phyloP scores from a whole-genome alignment of 2,888 invertebrate species.

The Meiosimyza platycephala region DNA sequence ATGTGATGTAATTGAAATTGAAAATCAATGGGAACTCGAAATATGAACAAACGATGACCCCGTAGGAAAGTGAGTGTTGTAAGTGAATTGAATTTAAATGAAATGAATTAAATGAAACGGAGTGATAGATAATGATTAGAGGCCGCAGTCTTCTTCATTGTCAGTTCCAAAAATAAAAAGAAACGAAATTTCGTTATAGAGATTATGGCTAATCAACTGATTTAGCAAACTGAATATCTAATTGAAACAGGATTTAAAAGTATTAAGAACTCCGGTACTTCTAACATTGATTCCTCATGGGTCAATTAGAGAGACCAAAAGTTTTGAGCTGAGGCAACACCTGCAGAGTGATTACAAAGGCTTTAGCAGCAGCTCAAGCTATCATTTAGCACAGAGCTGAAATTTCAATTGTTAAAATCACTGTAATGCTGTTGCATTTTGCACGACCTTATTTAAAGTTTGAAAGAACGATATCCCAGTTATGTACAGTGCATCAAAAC shows the following conservation, averaged over 20 bases:
- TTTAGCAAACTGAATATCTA: background rate
- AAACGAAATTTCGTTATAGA: too few species aligned
- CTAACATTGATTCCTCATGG: too few species aligned
- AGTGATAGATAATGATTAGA: too few species aligned
- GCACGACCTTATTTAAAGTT: background rate
- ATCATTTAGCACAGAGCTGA: conserved; percentile 14
- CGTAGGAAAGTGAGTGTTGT: background rate
- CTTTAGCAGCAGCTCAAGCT: background rate
- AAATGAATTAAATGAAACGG: too few species aligned
- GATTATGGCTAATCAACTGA: too few species aligned
- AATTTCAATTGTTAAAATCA: conserved; percentile 8
- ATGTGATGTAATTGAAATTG: conserved; percentile 16
- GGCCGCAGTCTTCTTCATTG: too few species aligned
- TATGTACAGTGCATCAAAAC: conserved; percentile 4
- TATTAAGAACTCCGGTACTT: too few species aligned
- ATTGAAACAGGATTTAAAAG: too few species aligned
- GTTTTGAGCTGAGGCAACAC: too few species aligned
- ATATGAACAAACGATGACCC: background rate
- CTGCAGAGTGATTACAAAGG: conserved; percentile 7
- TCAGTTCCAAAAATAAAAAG: too few species aligned
- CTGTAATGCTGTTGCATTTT: background rate
- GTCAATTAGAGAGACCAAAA: too few species aligned
- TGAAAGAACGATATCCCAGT: background rate
- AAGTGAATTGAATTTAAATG: conserved; percentile 34
- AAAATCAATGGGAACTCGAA: conserved; percentile 5